phyloP scores from a whole-genome alignment of 2,797 vertebrate species.

The Myotis myotis region DNA sequence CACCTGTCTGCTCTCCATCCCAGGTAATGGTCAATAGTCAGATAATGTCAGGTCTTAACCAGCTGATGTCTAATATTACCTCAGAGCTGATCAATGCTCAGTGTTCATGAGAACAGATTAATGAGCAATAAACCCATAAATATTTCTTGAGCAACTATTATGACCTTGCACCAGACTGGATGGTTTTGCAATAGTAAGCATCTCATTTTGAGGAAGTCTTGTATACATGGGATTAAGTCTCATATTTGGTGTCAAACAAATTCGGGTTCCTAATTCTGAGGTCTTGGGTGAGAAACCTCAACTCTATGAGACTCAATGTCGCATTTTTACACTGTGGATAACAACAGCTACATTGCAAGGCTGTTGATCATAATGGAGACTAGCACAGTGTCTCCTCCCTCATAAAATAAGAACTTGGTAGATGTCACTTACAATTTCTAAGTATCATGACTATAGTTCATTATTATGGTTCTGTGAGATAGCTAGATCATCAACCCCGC shows the following conservation, averaged over 20 bases:
- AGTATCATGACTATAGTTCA: background rate
- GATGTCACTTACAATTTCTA: background rate
- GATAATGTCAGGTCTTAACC: background rate
- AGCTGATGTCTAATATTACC: background rate
- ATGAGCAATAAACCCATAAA: background rate
- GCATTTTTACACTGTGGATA: background rate
- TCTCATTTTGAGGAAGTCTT: background rate
- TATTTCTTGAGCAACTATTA: background rate
- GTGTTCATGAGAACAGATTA: background rate
- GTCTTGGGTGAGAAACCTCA: background rate
- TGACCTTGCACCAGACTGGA: background rate
- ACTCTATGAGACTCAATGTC: background rate
- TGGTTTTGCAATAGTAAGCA: background rate
- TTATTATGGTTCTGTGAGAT: background rate
- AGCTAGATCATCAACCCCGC: background rate
- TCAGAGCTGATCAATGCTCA: background rate
- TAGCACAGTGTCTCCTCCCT: background rate
- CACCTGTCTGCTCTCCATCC: background rate
- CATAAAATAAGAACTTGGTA: background rate
- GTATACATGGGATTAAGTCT: background rate
- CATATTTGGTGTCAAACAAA: background rate
- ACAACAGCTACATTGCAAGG: background rate
- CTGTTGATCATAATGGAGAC: background rate
- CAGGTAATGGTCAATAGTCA: background rate
- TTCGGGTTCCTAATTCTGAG: background rate